Base-by-base conservation (phyloP, 2,113 vertebrate genomes). In the Grus americana region DNA sequence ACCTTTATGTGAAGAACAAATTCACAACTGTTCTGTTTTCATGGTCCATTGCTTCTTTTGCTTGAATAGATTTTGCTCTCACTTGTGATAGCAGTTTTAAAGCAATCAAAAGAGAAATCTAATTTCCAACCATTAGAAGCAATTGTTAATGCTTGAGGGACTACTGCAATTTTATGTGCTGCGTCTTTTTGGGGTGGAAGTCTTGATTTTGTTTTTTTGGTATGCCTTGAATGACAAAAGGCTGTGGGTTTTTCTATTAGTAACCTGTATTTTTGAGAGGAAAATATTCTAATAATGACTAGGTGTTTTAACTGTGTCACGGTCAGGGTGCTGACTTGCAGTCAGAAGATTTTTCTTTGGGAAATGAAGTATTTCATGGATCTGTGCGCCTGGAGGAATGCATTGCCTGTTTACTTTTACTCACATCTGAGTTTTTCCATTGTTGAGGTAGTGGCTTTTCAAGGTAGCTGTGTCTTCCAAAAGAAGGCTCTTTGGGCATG, bases 21-120 rank as follows among this genome's bases (percentile, higher is more conserved):
- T 47, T 83, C 80, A 95, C 88, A 96, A 93, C 71, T 55, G 90
- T 94, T 76, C 91, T 34, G 79, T 95, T 95, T 97, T 96, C 82
- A 91, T 63, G 89, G 90, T 96, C 57, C 9, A 11, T 79, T 97
- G 89, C 88, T 86, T 44, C 80, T 96, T 98, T 96, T 93, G 93
- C 83, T 94, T 96, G 95, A 94, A 80, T 92, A 96, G 90, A 84
- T 92, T 95, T 95, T 97, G 72, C 57, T 96, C 97, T 97, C 78
- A 92, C 63, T 94, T 93, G 49, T 91, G 65, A 66, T 97, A 96
- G 93, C 21, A 32, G 23, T 97, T 97, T 97, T 91, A 97, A 97
- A 94, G 92, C 88, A 97, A 94, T 96, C 91, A 96, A 95, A 95
- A 97, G 87, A 83, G 62, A 95, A 95, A 95, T 92, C 73, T 90